phyloP scores from a whole-genome alignment of 1,140 invertebrate species.

The Drosophila sproati region DNA sequence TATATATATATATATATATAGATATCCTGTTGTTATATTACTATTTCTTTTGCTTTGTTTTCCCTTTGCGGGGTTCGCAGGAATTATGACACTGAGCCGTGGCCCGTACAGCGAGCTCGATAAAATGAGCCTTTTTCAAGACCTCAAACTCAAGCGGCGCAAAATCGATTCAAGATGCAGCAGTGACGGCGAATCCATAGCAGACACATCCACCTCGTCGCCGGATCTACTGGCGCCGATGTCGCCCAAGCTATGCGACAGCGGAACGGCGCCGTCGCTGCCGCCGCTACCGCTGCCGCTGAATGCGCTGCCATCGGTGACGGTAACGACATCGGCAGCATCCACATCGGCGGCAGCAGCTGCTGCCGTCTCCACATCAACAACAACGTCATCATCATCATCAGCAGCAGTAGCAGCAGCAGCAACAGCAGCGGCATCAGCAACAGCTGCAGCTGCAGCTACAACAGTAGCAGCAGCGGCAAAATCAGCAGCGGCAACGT shows the following conservation, averaged over 20 bases:
- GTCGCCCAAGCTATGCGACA: conserved; percentile 89
- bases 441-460: conserved; percentile 33
- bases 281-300: conserved; percentile 59
- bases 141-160: conserved; percentile 98
- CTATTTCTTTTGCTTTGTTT: conserved; percentile 11
- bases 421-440: conserved; percentile 52
- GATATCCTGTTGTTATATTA: not conserved
- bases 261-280: conserved; percentile 79
- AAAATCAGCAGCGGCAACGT: conserved; percentile 25
- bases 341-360: conserved; percentile 28
- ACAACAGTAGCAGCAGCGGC: conserved; percentile 39
- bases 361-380: conserved; percentile 16
- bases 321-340: conserved; percentile 30
- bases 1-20: too few relatives aligned
- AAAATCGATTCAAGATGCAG: conserved; percentile 98
- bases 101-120: conserved; percentile 95
- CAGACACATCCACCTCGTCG: conserved; percentile 94
- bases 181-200: conserved; percentile 96
- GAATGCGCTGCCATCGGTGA: conserved; percentile 34
- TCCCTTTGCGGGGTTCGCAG: conserved; percentile 85
- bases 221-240: conserved; percentile 91
- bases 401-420: conserved; percentile 31
- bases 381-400: conserved; percentile 39
- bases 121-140: conserved; percentile 99
- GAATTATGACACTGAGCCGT: conserved; percentile 98